Conservation (phyloP, 2,888 invertebrate species). For the Heliconius erato region DNA sequence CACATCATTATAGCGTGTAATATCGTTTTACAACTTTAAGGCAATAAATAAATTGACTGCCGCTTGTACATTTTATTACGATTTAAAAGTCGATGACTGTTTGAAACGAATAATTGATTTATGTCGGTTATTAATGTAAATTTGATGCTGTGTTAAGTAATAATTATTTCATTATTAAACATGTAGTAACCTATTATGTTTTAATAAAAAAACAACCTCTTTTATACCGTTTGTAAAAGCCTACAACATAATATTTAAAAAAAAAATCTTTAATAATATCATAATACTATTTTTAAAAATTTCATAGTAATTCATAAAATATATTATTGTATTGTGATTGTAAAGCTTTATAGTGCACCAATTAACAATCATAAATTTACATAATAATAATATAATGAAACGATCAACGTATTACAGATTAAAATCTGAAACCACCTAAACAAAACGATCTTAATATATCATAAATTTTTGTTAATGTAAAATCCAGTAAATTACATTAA, state of each 20-base stretch:
- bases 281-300: background rate
- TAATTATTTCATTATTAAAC: constrained; percentile 46
- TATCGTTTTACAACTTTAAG: constrained; percentile 84
- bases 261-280: background rate
- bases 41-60: constrained; percentile 85
- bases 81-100: constrained; percentile 85
- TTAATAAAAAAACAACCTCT: background rate
- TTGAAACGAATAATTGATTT: constrained; percentile 84
- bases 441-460: constrained; percentile 38
- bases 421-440: constrained; percentile 39
- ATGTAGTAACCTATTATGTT: constrained; percentile 1
- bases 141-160: constrained; percentile 72
- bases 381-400: constrained; percentile 27
- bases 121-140: constrained; percentile 79
- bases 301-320: background rate
- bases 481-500: constrained; percentile 43
- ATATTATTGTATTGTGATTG: constrained; percentile 1
- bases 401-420: constrained; percentile 33
- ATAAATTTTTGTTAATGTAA: constrained; percentile 45
- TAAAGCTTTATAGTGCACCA: constrained; percentile 9
- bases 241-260: background rate
- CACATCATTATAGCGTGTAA: constrained; percentile 84
- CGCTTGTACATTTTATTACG: constrained; percentile 84
- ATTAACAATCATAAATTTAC: constrained; percentile 29
- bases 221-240: background rate